phyloP scores from a whole-genome alignment of 1,140 invertebrate species.

The Leguminivora glycinivorella region DNA sequence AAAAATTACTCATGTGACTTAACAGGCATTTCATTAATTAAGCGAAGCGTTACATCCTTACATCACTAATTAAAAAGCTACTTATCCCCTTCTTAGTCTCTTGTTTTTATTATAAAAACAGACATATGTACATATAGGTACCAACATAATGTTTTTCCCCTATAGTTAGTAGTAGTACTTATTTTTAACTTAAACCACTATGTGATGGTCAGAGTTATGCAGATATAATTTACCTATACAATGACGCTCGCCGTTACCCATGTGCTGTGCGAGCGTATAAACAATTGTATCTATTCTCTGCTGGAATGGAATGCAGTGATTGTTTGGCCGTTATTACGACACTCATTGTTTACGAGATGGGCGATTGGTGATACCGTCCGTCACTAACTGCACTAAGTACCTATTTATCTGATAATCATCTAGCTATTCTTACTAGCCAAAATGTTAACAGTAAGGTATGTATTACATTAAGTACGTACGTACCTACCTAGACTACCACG shows the following conservation, averaged over 20 bases:
- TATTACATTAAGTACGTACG: no score
- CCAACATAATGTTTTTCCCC: neutral
- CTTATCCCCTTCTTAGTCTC: no score
- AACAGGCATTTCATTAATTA: constrained; percentile 21
- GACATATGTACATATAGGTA: no score
- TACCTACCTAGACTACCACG: no score
- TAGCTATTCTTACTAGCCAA: no score
- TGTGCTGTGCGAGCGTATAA: constrained; percentile 5
- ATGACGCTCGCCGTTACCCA: no score
- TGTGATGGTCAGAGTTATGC: neutral
- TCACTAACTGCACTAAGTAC: no score
- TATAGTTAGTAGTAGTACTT: no score
- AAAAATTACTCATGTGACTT: neutral
- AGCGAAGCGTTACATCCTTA: neutral
- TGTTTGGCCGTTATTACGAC: constrained; percentile 3
- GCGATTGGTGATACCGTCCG: neutral
- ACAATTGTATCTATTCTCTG: constrained; percentile 7
- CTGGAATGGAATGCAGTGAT: constrained; percentile 4
- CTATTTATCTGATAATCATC: no score
- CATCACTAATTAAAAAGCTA: neutral
- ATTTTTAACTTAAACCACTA: no score
- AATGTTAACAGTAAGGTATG: no score
- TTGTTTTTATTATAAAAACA: no score
- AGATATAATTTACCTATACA: neutral
- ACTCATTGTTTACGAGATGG: neutral